phyloP scores from a whole-genome alignment of 2,888 invertebrate genomes.

The Aquatica leii region DNA sequence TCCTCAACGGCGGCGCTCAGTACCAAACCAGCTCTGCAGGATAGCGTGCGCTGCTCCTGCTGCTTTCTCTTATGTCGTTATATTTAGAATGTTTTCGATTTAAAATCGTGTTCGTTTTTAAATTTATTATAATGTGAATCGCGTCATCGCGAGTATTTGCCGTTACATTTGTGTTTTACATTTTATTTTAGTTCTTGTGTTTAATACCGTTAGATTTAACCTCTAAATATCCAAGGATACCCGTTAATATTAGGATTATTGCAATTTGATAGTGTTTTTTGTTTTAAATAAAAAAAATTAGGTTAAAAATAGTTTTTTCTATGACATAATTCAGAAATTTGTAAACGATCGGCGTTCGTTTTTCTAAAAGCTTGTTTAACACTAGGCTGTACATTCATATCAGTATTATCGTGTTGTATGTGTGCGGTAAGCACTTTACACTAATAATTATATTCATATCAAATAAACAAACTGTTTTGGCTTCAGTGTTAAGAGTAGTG shows the following conservation, averaged over 20 bases:
- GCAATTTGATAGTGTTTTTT: conserved; percentile 27
- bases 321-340: neutral
- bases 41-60: conserved; percentile 46
- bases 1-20: conserved; percentile 51
- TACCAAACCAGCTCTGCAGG: conserved; percentile 53
- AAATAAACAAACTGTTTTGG: conserved; percentile 1
- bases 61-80: conserved; percentile 40
- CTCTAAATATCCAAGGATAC: conserved; percentile 33
- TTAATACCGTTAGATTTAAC: conserved; percentile 27
- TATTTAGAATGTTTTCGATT: conserved; percentile 42
- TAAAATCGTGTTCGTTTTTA: conserved; percentile 32
- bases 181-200: conserved; percentile 36
- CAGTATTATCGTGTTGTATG: conserved; percentile 23
- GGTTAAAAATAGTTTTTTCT: conserved; percentile 17
- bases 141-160: conserved; percentile 32
- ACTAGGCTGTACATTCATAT: conserved; percentile 31
- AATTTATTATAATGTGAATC: conserved; percentile 42
- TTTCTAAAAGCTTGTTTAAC: conserved; percentile 18
- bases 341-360: neutral
- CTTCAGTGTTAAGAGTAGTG: conserved; percentile 16
- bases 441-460: conserved; percentile 18
- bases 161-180: conserved; percentile 39
- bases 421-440: conserved; percentile 1
- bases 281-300: conserved; percentile 23
- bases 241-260: conserved; percentile 32